Percentiles rank a stretch among this genome's conserved stretches.
These are phyloP conservation scores for Botia almorhae DNA, from an alignment of 2,797 vertebrate genomes.

Conservation along the genomic window DNA sequence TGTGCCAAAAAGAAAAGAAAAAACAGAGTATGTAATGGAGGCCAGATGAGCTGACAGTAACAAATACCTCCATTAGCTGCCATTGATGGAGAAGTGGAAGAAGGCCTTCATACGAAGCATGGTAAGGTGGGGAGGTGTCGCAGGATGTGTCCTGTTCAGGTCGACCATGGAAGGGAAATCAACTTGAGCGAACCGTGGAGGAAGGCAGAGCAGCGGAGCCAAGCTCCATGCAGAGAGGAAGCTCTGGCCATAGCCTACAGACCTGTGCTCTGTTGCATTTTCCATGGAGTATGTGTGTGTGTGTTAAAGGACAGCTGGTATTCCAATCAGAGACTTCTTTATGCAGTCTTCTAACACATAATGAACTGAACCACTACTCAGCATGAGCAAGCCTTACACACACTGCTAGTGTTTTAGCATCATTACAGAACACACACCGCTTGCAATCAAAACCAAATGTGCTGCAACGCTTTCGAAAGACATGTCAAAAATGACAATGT, in stretches of 20 bases:
- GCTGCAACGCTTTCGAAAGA: conserved; percentile 50
- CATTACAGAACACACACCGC: conserved; percentile 33
- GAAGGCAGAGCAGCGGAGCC: conserved; percentile 21
- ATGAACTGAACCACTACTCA: conserved; percentile 76
- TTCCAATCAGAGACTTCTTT: conserved; percentile 76
- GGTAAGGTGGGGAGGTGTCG: not conserved
- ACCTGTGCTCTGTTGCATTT: conserved; percentile 47
- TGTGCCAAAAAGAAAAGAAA: not conserved
- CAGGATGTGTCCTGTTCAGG: conserved; percentile 15
- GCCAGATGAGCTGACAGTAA: conserved; percentile 15
- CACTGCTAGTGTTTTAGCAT: conserved; percentile 26
- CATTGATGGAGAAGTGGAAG: conserved; percentile 24
- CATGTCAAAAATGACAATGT: conserved; percentile 46
- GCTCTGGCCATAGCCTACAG: conserved; percentile 19
- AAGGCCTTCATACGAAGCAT: conserved; percentile 19
- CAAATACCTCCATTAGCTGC: conserved; percentile 47
- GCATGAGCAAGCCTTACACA: conserved; percentile 69
- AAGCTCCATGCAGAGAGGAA: conserved; percentile 6
- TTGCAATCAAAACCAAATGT: conserved; percentile 46
- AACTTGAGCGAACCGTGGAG: conserved; percentile 18
- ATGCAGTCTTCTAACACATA: conserved; percentile 76
- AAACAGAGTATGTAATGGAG: not conserved
- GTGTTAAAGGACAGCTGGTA: conserved; percentile 73
- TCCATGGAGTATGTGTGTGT: conserved; percentile 42
- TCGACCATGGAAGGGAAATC: conserved; percentile 8